Evolutionary conservation across 2,113 vertebrate genomes (phyloP), one percentile per base, ranked within the genome.

Genomic region (Orycteropus afer): DNA sequence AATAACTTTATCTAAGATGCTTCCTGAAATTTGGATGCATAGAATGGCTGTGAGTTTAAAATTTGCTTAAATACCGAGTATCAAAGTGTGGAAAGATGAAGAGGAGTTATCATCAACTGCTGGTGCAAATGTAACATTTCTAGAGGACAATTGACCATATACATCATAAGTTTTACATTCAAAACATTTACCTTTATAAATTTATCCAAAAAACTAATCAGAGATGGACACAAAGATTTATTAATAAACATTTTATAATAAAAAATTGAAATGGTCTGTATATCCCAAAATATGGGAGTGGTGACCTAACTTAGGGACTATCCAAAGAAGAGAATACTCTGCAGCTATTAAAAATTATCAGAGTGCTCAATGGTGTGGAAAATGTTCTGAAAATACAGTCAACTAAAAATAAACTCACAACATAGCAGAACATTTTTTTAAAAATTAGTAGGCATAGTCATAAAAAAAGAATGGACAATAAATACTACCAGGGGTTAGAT

Each of bases 211-310:
- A 93, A 79, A 89, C 88, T 95, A 4, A 93, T 61, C 15, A 92
- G 49, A 91, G 20, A 80, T 84, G 32, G 78, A 17, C 61, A 71
- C 25, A 93, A 63, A 86, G 37, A 74, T 82, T 76, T 69, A 37
- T 12, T 77, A n/a, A 86, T 17, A 89, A 95, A 83, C 42, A 34
- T 61, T 74, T 82, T 85, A 82, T 82, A 71, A 59, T 53, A 27
- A 95, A 88, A 96, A 89, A 13, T 59, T 91, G 9, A 82, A 95
- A 57, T 49, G 2, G 57, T n/a, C 47, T 83, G 67, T 49, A 45
- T 5, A 78, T 67, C 37, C 17, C 67, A 89, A 86, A 91, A 20
- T 53, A 45, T 85, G 37, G 7, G 27, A 61, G 9, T 61, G 14
- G 32, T 88, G 69, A 80, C 34, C 71, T 65, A 93, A 80, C 45